phyloP scores from a whole-genome alignment of 2,888 invertebrate genomes.

The Napeogenes sylphis region DNA sequence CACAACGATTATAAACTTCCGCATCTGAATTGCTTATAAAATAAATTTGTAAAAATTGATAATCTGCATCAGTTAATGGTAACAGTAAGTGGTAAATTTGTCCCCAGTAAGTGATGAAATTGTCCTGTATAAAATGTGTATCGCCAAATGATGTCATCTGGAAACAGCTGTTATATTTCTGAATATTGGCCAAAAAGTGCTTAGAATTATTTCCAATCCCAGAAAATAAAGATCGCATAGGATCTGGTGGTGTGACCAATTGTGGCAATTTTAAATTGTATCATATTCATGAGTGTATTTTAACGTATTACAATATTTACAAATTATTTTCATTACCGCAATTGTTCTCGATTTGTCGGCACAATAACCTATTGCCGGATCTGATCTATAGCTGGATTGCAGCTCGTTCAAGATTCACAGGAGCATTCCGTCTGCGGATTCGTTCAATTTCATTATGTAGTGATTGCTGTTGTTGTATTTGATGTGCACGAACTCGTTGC shows the following conservation, averaged over 20 bases:
- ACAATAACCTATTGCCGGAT: slow-evolving; percentile 32
- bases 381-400: slow-evolving; percentile 32
- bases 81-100: background rate
- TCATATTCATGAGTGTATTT: slow-evolving; percentile 17
- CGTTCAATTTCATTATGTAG: too few species aligned
- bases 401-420: too few species aligned
- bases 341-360: slow-evolving; percentile 30
- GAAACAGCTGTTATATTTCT: too few species aligned
- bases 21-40: too few species aligned
- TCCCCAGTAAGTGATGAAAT: slow-evolving; percentile 37
- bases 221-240: slow-evolving; percentile 36
- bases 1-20: too few species aligned
- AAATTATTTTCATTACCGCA: slow-evolving; percentile 19
- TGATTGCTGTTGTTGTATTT: too few species aligned
- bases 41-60: background rate
- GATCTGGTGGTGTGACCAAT: slow-evolving; percentile 38
- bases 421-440: too few species aligned
- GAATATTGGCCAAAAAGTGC: slow-evolving; percentile 38
- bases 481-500: too few species aligned
- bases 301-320: slow-evolving; percentile 22
- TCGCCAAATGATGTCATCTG: too few species aligned
- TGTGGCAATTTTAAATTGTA: slow-evolving; percentile 40
- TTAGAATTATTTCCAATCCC: slow-evolving; percentile 36
- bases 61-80: slow-evolving; percentile 1
- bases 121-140: slow-evolving; percentile 31